phyloP scores from a whole-genome alignment of 2,888 invertebrate species.

The Papilio protenor region DNA sequence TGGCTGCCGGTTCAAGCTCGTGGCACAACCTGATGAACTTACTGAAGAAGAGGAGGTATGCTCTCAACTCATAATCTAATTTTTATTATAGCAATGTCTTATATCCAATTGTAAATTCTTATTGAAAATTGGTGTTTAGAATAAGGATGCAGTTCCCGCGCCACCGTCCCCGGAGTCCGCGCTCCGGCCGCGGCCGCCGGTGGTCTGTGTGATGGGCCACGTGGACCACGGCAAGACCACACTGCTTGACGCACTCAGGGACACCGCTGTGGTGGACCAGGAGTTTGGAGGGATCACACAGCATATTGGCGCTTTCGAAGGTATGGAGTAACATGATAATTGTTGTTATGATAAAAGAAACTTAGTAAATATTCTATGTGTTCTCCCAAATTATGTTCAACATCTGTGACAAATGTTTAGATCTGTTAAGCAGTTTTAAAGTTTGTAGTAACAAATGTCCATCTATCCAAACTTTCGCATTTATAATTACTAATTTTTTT shows the following conservation, averaged over 20 bases:
- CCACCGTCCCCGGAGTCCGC: conserved; percentile 87
- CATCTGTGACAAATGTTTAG: no score
- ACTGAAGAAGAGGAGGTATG: conserved; percentile 66
- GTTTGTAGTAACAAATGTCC: no score
- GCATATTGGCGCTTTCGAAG: conserved; percentile 98
- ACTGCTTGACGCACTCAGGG: conserved; percentile 93
- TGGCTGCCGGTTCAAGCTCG: conserved; percentile 85
- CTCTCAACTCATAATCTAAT: no score
- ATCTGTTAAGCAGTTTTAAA: no score
- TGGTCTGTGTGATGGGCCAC: conserved; percentile 99
- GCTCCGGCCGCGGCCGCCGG: conserved; percentile 92
- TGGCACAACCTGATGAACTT: conserved; percentile 78
- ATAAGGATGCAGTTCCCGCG: conserved; percentile 83
- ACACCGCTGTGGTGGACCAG: conserved; percentile 93
- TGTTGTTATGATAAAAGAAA: no score
- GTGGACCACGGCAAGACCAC: conserved; percentile 99
- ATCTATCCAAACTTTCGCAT: no score
- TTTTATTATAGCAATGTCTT: no score
- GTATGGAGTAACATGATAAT: conserved; percentile 61
- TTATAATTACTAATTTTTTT: no score
- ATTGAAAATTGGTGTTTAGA: conserved; percentile 55
- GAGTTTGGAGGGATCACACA: conserved; percentile 99
- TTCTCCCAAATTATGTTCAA: no score
- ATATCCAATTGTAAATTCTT: no score
- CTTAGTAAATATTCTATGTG: no score